Percentiles rank a stretch among this genome's conserved stretches.
Conservation (phyloP, 1,140 invertebrate genomes). For the Saxidomus purpurata region DNA sequence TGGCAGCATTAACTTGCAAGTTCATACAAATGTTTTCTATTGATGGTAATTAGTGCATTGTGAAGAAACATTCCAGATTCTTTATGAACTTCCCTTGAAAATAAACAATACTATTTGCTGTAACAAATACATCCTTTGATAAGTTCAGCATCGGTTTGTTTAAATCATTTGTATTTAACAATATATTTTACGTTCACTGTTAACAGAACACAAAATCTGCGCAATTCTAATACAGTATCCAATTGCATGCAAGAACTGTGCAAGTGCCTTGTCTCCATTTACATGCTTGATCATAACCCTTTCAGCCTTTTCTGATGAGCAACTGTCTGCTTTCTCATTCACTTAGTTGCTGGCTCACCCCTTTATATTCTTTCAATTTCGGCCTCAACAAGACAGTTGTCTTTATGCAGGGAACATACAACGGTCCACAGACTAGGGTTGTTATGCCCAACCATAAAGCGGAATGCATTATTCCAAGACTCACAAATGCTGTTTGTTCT, state of each 20-base stretch:
- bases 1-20: no score
- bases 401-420: slow-evolving; percentile 48
- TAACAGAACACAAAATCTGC: no score
- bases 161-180: no score
- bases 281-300: neutral
- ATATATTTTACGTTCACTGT: no score
- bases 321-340: slow-evolving; percentile 23
- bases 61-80: no score
- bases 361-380: neutral
- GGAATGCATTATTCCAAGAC: slow-evolving; percentile 50
- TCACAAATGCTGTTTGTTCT: slow-evolving; percentile 67
- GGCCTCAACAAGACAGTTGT: neutral
- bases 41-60: no score
- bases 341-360: slow-evolving; percentile 17
- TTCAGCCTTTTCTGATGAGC: slow-evolving; percentile 11
- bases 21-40: no score
- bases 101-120: no score
- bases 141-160: no score
- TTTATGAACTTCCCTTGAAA: no score
- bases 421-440: slow-evolving; percentile 60
- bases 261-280: neutral
- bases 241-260: neutral
- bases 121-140: no score
- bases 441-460: slow-evolving; percentile 40
- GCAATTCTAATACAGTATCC: no score